phyloP scores from a whole-genome alignment of 2,797 vertebrate species.

The Siniperca scherzeri region DNA sequence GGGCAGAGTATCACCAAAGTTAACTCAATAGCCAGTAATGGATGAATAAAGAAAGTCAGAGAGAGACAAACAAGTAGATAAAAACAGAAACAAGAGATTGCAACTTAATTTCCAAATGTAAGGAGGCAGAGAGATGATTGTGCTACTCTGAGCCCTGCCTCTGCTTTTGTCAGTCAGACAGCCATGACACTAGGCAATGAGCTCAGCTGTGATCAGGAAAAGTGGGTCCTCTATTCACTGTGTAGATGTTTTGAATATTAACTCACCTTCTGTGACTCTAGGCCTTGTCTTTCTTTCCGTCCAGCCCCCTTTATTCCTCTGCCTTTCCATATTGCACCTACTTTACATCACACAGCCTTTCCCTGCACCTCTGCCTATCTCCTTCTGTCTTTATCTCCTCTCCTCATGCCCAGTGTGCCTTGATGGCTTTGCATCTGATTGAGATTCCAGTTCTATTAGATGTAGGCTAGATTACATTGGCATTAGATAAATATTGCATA shows the following conservation, averaged over 20 bases:
- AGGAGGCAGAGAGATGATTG: slow-evolving; percentile 15
- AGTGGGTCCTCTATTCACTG: slow-evolving; percentile 1
- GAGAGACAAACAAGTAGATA: neutral
- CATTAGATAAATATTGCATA: slow-evolving; percentile 61
- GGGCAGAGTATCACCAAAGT: neutral
- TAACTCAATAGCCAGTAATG: slow-evolving; percentile 10
- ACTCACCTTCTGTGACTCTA: slow-evolving; percentile 22
- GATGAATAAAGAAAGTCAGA: neutral
- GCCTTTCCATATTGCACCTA: slow-evolving; percentile 34
- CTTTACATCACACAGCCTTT: slow-evolving; percentile 49
- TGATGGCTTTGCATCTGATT: slow-evolving; percentile 62
- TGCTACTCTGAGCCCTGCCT: slow-evolving; percentile 2
- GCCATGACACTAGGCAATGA: slow-evolving; percentile 2
- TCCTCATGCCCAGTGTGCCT: slow-evolving; percentile 35
- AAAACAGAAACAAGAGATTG: neutral
- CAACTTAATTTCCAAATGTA: slow-evolving; percentile 13
- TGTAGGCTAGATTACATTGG: slow-evolving; percentile 45
- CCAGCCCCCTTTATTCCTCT: slow-evolving; percentile 10
- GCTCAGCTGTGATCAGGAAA: slow-evolving; percentile 38
- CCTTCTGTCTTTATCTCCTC: slow-evolving; percentile 24
- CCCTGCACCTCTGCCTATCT: slow-evolving; percentile 9
- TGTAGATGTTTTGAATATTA: slow-evolving; percentile 32
- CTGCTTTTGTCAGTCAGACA: slow-evolving; percentile 14
- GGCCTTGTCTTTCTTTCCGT: slow-evolving; percentile 1
- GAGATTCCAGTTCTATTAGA: slow-evolving; percentile 61